Base-by-base conservation (phyloP, 2,113 vertebrate species). In the Gobius niger region DNA sequence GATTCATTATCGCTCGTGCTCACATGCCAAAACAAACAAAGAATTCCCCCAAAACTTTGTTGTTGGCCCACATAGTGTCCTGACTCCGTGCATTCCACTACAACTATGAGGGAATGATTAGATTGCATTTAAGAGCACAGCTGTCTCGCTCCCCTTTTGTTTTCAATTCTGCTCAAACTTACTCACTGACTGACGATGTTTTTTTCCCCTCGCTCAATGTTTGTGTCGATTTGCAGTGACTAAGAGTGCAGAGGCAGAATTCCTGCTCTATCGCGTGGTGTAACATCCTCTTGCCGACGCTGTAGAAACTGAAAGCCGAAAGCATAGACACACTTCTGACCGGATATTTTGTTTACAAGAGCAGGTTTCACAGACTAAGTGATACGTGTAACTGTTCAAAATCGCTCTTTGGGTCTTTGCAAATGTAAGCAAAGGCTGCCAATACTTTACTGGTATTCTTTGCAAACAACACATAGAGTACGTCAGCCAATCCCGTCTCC, bases 1-100 rank as follows among this genome's bases (percentile, higher is more conserved):
- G 67, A 75, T 75, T 73, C 78, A 53, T 70, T 85, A 77, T 82
- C 62, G 6, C 77, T 83, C 77, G 69, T 44, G 61, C 70, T 67
- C 67, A 71, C 76, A 51, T 81, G 76, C 72, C 72, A 82, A 79
- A 56, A 75, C 60, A 75, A 80, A 74, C 47, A 75, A 59, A 68
- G 12, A 24, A 54, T 19, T 9, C 7, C 34, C 56, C n/a, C n/a
- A 63, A 44, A 2, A 13, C 68, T 70, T 75, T 83, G 84, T 82
- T 69, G 65, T 79, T 75, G 72, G 73, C 68, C 63, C 44, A 15
- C 18, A 73, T 65, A 65, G 65, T 10, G 15, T 65, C 51, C 73
- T 11, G 4, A 60, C 75, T 59, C 50, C 42, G 53, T 7, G 44
- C 59, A 47, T 65, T 68, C 54, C 80, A 49, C 56, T 63, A 56